Evolutionary conservation across 2,888 invertebrate genomes (phyloP).

Genomic region (Muscina levida): DNA sequence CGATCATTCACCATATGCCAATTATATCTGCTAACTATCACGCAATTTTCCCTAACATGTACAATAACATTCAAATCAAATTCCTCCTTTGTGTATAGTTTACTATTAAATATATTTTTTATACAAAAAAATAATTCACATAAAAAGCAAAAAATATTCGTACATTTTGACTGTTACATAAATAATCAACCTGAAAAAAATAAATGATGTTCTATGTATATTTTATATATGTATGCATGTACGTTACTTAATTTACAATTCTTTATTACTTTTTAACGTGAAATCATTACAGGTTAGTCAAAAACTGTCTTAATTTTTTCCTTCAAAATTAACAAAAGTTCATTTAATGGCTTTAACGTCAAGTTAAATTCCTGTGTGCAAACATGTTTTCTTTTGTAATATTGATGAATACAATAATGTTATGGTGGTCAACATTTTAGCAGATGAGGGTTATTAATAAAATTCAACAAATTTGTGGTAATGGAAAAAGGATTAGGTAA

Average conservation of each 20-base stretch:
- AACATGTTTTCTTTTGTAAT: slow-evolving; percentile 48
- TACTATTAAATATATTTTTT: slow-evolving; percentile 57
- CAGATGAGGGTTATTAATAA: slow-evolving; percentile 39
- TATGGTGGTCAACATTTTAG: slow-evolving; percentile 41
- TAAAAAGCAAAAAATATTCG: slow-evolving; percentile 49
- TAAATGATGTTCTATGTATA: slow-evolving; percentile 30
- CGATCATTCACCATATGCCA: too few species aligned
- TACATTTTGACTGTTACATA: slow-evolving; percentile 51
- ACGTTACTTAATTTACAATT: slow-evolving; percentile 54
- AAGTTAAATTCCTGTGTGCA: slow-evolving; percentile 57
- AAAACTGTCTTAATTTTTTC: background rate
- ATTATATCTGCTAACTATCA: too few species aligned
- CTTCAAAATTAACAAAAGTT: slow-evolving; percentile 45
- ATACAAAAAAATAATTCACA: slow-evolving; percentile 53
- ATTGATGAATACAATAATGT: slow-evolving; percentile 44
- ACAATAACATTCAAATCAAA: background rate
- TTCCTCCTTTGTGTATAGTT: slow-evolving; percentile 18
- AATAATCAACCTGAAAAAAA: slow-evolving; percentile 52
- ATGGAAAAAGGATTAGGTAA: slow-evolving; percentile 13
- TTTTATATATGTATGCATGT: slow-evolving; percentile 14
- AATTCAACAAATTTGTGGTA: slow-evolving; percentile 43
- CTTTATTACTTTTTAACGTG: slow-evolving; percentile 24
- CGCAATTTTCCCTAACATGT: too few species aligned
- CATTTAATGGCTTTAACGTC: slow-evolving; percentile 51
- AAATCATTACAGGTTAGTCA: slow-evolving; percentile 14